These are phyloP conservation scores for Ennomos quercinarius DNA, from an alignment of 2,888 invertebrate genomes.

Conservation along the genomic window DNA sequence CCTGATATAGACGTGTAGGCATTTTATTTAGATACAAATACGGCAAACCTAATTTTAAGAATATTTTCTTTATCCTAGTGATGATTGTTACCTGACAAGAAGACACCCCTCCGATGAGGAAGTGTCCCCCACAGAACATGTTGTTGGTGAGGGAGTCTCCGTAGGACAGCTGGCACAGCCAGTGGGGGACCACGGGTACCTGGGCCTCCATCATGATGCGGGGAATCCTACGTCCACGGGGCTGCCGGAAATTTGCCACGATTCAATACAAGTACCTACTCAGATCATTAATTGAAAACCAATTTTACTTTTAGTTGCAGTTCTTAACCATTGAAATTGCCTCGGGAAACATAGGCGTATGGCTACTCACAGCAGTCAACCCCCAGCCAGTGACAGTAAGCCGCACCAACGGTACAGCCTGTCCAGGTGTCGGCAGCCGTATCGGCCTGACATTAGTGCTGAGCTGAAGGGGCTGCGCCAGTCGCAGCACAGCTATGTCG, in stretches of 20 bases:
- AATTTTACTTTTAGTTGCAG: too few species aligned
- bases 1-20: too few species aligned
- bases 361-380: conserved; percentile 70
- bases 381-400: conserved; percentile 82
- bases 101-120: conserved; percentile 83
- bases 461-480: conserved; percentile 67
- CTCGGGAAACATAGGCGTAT: too few species aligned
- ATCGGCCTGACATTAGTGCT: conserved; percentile 62
- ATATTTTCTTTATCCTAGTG: background rate
- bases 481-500: conserved; percentile 72
- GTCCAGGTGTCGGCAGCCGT: conserved; percentile 63
- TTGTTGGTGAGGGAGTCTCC: conserved; percentile 79
- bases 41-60: too few species aligned
- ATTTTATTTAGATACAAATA: too few species aligned
- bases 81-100: conserved; percentile 81
- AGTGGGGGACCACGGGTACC: conserved; percentile 77
- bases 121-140: conserved; percentile 87
- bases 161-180: conserved; percentile 76
- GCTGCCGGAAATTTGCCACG: conserved; percentile 47
- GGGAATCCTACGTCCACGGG: conserved; percentile 73
- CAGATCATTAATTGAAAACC: background rate
- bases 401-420: conserved; percentile 70
- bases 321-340: too few species aligned
- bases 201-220: conserved; percentile 77
- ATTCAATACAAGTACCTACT: background rate